Percentiles rank a stretch among this genome's conserved stretches.
These are phyloP conservation scores for pig (Sus scrofa) DNA, from an alignment of 2,113 vertebrate genomes.

Conservation along the genomic window DNA sequence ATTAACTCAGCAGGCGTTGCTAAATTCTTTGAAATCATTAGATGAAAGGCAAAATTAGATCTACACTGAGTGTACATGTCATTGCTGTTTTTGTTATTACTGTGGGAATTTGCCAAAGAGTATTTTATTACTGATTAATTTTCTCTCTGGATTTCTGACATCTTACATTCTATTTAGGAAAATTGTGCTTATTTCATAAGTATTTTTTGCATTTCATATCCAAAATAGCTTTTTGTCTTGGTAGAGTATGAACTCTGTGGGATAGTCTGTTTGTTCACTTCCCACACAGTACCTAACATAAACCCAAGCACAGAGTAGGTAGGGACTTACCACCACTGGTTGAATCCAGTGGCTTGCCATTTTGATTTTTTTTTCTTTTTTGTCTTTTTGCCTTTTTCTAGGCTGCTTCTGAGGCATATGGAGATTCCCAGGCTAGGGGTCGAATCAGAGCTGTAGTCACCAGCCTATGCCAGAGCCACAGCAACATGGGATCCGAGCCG, in stretches of 20 bases:
- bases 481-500: no score
- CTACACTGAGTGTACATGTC: slow-evolving; percentile 11
- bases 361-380: background rate
- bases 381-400: no score
- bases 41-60: slow-evolving; percentile 54
- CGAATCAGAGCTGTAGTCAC: no score
- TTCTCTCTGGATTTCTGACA: slow-evolving; percentile 49
- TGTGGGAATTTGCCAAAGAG: slow-evolving; percentile 22
- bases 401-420: no score
- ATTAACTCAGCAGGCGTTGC: slow-evolving; percentile 61
- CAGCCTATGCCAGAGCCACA: no score
- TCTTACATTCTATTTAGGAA: slow-evolving; percentile 14
- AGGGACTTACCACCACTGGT: background rate
- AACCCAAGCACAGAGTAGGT: background rate
- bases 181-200: slow-evolving; percentile 19
- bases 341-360: background rate
- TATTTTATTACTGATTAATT: slow-evolving; percentile 27
- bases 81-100: slow-evolving; percentile 62
- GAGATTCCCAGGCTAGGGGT: no score
- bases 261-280: background rate
- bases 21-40: slow-evolving; percentile 71
- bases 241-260: background rate
- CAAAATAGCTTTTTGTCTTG: slow-evolving; percentile 1
- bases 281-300: background rate
- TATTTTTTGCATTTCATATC: slow-evolving; percentile 4